Evolutionary conservation across 2,797 vertebrate species (phyloP).

Genomic region (Gastrophryne carolinensis): DNA sequence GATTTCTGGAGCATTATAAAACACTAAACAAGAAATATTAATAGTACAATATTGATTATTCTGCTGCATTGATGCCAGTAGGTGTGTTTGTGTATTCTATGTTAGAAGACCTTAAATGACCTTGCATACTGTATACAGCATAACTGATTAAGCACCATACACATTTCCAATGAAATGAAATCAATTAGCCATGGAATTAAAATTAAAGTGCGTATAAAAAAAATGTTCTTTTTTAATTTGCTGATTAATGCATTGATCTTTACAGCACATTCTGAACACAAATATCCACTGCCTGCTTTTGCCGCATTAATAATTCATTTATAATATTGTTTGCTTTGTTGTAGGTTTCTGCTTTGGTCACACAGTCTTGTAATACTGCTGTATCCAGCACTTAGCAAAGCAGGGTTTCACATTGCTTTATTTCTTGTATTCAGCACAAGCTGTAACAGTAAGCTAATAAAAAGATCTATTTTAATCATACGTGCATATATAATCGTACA

Average conservation of each 20-base stretch:
- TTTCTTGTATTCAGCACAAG: conserved; percentile 27
- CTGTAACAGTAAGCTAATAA: conserved; percentile 35
- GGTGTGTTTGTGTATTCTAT: too few species aligned
- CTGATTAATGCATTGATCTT: neutral
- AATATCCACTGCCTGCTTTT: conserved; percentile 20
- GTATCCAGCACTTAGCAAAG: conserved; percentile 38
- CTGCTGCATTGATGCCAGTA: too few species aligned
- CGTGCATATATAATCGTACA: conserved; percentile 8
- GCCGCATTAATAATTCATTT: conserved; percentile 45
- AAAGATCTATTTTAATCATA: conserved; percentile 24
- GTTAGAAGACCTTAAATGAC: neutral
- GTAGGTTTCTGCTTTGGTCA: conserved; percentile 26
- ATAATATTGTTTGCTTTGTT: conserved; percentile 44
- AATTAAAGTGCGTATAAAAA: neutral
- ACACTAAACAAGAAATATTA: too few species aligned
- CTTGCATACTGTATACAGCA: neutral
- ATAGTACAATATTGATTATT: too few species aligned
- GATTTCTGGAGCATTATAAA: too few species aligned
- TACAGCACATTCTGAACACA: conserved; percentile 1
- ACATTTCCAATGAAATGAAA: neutral
- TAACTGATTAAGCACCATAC: neutral
- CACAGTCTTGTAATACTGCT: conserved; percentile 30
- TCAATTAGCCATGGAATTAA: neutral
- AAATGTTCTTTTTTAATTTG: neutral
- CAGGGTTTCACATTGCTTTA: conserved; percentile 41